phyloP scores from a whole-genome alignment of 64 coral and sea anemone genomes.

The Catalaphyllia jardinei region DNA sequence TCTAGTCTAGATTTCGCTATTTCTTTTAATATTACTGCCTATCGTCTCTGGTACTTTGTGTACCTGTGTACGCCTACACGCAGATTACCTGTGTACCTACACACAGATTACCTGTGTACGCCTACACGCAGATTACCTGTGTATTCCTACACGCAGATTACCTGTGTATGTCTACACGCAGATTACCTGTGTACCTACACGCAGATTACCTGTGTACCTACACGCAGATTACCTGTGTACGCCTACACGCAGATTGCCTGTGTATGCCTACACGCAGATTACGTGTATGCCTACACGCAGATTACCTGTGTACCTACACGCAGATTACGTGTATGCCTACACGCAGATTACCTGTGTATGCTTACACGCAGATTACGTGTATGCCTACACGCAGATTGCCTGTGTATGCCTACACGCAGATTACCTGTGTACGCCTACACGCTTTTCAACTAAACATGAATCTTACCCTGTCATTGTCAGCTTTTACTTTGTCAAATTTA shows the following conservation, averaged over 20 bases:
- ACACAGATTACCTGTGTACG: too few species aligned
- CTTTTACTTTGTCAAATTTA: conserved; percentile 68
- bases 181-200: too few species aligned
- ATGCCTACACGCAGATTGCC: neutral
- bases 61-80: too few species aligned
- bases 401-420: neutral
- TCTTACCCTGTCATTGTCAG: conserved; percentile 75
- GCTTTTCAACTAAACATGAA: neutral
- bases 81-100: neutral
- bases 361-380: neutral
- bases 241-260: neutral
- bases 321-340: neutral
- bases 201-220: neutral
- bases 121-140: neutral
- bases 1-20: too few species aligned
- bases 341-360: too few species aligned
- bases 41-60: neutral
- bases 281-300: too few species aligned
- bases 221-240: too few species aligned
- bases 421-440: neutral
- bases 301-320: too few species aligned
- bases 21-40: neutral
- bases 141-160: too few species aligned
- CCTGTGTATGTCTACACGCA: too few species aligned
- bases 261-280: neutral